A percentile compares a stretch with the other conserved stretches of the same genome.
Evolutionary conservation across 2,888 invertebrate genomes (phyloP).

Genomic region (Unio pictorum): DNA sequence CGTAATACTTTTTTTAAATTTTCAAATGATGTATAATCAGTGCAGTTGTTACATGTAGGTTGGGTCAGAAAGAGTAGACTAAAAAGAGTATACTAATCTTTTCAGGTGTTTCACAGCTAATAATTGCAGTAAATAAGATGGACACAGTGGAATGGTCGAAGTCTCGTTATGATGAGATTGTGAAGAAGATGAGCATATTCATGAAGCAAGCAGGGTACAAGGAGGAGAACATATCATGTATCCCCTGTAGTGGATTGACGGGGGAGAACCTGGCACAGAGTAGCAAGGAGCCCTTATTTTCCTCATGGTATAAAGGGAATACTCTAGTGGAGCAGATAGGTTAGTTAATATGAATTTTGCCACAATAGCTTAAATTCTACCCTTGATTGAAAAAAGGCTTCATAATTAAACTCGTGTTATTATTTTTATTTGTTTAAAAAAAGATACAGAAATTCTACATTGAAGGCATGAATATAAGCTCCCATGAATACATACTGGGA

Average conservation of each 20-base stretch:
- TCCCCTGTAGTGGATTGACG: constrained; percentile 96
- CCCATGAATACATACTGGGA: too few relatives aligned
- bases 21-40: too few relatives aligned
- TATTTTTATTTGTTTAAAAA: too few relatives aligned
- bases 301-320: constrained; percentile 85
- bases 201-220: constrained; percentile 93
- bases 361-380: not conserved
- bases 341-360: constrained; percentile 60
- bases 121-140: constrained; percentile 96
- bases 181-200: constrained; percentile 81
- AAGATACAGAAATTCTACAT: too few relatives aligned
- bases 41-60: not conserved
- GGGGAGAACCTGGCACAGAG: constrained; percentile 90
- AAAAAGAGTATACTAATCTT: constrained; percentile 4
- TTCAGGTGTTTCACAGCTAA: constrained; percentile 91
- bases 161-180: constrained; percentile 91
- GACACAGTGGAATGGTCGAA: constrained; percentile 96
- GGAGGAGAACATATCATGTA: constrained; percentile 87
- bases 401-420: too few relatives aligned
- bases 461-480: too few relatives aligned
- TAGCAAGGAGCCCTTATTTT: constrained; percentile 78
- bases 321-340: constrained; percentile 88
- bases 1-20: too few relatives aligned
- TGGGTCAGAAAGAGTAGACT: not conserved
- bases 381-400: too few relatives aligned